Percentiles rank a stretch among this genome's conserved stretches.
phyloP scores from a whole-genome alignment of 2,113 vertebrate genomes.

The Xiphophorus hellerii region DNA sequence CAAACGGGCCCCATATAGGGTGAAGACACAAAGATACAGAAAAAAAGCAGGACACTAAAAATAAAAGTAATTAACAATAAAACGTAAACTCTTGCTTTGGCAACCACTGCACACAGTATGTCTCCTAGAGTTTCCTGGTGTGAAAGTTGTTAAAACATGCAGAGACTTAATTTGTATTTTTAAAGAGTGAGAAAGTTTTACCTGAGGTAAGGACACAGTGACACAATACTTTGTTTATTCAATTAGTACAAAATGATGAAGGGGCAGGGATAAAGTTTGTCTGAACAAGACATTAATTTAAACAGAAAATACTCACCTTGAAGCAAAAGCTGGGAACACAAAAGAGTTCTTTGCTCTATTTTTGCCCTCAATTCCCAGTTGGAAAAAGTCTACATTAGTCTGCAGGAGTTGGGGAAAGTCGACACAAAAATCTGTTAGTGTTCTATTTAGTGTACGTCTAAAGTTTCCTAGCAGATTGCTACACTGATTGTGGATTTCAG shows the following conservation, averaged over 20 bases:
- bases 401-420: no score
- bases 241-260: not conserved
- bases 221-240: not conserved
- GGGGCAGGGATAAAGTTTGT: not conserved
- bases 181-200: not conserved
- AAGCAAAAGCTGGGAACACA: no score
- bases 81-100: not conserved
- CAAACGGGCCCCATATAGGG: slow-evolving; percentile 4
- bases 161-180: not conserved
- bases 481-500: no score
- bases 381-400: no score
- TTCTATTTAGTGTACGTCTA: no score
- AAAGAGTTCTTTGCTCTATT: no score
- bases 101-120: slow-evolving; percentile 9
- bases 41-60: not conserved
- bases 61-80: not conserved
- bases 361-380: no score
- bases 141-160: not conserved
- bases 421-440: no score
- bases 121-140: slow-evolving; percentile 7
- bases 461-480: no score
- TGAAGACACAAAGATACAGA: slow-evolving; percentile 8
- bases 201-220: not conserved
- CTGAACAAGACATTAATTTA: not conserved
- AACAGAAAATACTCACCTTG: no score